Evolutionary conservation across 1,140 invertebrate genomes (phyloP), one percentile per base, ranked within the genome.

Genomic region (Sycophaga agraensis): DNA sequence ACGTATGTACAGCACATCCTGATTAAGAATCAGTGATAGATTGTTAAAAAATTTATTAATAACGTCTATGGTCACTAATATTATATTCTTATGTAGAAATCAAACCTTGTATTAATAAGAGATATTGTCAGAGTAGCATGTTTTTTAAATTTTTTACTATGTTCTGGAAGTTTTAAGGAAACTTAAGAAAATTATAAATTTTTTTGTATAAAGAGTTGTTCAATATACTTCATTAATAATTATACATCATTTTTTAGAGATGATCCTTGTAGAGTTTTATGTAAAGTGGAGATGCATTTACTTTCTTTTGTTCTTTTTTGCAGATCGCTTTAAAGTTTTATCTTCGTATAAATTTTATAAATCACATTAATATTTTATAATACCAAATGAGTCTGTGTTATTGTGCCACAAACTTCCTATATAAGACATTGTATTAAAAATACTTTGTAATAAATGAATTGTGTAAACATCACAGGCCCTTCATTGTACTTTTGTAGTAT

Each of bases 1-100:
- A 70, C 70, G 70, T 68, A 73, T 76, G 76, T 78, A 78, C 71
- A 73, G 73, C 71, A 70, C 73, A 73, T 66, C 67, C 70, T 78
- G 68, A 72, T 78, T 70, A 56, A 49, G 60, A 75, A 76, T 74
- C 71, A 72, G 70, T 70, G 65, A 71, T 77, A 76, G 70, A 68
- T 78, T 73, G 71, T 71, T 78, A 70, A 69, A 72, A 73, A 65
- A 51, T 63, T 67, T 72, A 66, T 64, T 72, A 66, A 63, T 69
- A 68, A 64, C 63, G 45, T 65, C 63, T 70, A 69, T 57, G 63
- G 53, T 73, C 55, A 66, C 65, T 67, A 60, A 58, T 67, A 70
- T 69, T 66, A 64, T 62, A 67, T 71, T 70, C 66, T 73, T 72
- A 70, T n/a, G n/a, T 67, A 69, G 51, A 70, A 69, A 71, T 70